These are phyloP conservation scores for Bellardia pandia DNA, from an alignment of 2,888 invertebrate genomes.

Conservation along the genomic window DNA sequence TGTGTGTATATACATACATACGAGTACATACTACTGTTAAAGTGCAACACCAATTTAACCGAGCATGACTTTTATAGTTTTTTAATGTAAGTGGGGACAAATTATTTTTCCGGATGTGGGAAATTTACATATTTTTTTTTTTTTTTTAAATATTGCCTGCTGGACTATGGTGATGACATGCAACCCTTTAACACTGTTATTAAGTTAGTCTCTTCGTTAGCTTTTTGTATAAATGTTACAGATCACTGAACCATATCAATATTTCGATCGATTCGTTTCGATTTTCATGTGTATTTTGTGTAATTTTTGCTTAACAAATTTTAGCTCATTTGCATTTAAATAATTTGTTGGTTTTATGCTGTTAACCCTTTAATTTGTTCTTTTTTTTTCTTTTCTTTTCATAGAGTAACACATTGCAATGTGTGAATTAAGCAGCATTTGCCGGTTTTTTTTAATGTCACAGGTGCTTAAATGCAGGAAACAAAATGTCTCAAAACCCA, in stretches of 20 bases:
- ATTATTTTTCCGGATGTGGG: conserved; percentile 79
- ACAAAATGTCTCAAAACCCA: conserved; percentile 50
- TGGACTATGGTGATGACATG: conserved; percentile 74
- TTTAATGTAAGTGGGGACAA: background rate
- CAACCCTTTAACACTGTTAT: conserved; percentile 79
- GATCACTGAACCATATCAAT: conserved; percentile 67
- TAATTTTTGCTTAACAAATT: conserved; percentile 71
- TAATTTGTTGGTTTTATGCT: conserved; percentile 73
- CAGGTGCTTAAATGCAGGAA: conserved; percentile 71
- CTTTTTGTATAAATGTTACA: conserved; percentile 44
- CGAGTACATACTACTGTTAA: no score
- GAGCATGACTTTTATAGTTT: conserved; percentile 80
- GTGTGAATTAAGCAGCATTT: conserved; percentile 55
- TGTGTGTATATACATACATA: conserved; percentile 55
- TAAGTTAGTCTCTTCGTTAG: background rate
- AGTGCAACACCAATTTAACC: conserved; percentile 79
- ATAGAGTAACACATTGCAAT: conserved; percentile 37
- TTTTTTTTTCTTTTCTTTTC: background rate
- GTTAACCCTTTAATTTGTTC: conserved; percentile 68
- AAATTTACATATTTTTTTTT: conserved; percentile 81
- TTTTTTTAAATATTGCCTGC: conserved; percentile 62
- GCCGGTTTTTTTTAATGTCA: conserved; percentile 48
- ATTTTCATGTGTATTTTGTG: conserved; percentile 10
- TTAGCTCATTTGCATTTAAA: conserved; percentile 79
- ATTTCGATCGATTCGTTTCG: conserved; percentile 50